Conservation (phyloP, 2,797 vertebrate genomes). For the Liasis olivaceus region DNA sequence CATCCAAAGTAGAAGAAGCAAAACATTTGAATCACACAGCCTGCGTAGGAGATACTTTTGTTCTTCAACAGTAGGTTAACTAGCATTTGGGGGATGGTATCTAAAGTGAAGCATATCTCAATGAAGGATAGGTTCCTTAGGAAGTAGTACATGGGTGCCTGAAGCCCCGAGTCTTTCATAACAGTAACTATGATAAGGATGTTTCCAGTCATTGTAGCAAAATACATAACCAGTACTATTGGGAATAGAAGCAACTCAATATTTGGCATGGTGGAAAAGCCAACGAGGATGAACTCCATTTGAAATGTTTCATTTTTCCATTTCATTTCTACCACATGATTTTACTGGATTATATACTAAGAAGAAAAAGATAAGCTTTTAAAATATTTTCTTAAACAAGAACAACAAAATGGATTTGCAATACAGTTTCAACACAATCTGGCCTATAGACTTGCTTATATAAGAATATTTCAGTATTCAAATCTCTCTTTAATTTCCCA, state of each 20-base stretch:
- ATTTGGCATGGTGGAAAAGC: background rate
- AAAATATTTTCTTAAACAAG: background rate
- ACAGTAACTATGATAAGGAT: background rate
- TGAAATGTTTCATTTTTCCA: background rate
- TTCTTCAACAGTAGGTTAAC: background rate
- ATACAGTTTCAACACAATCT: background rate
- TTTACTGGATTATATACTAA: background rate
- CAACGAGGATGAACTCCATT: background rate
- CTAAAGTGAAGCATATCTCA: background rate
- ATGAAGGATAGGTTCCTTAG: background rate
- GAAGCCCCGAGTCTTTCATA: background rate
- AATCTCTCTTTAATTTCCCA: background rate
- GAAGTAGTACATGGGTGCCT: background rate
- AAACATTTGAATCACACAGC: background rate
- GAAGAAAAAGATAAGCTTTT: background rate
- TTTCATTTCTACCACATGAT: background rate
- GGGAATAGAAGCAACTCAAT: slow-evolving; percentile 31
- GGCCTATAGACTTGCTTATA: background rate
- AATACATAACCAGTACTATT: slow-evolving; percentile 7
- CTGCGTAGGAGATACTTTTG: background rate
- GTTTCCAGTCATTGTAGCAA: background rate
- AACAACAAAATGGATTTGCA: background rate
- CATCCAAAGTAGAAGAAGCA: slow-evolving; percentile 31
- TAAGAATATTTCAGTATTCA: background rate
- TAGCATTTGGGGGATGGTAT: background rate